Evolutionary conservation across 2,888 invertebrate genomes (phyloP), one percentile per base, ranked within the genome.

Genomic region (Rhodophaea formosa): DNA sequence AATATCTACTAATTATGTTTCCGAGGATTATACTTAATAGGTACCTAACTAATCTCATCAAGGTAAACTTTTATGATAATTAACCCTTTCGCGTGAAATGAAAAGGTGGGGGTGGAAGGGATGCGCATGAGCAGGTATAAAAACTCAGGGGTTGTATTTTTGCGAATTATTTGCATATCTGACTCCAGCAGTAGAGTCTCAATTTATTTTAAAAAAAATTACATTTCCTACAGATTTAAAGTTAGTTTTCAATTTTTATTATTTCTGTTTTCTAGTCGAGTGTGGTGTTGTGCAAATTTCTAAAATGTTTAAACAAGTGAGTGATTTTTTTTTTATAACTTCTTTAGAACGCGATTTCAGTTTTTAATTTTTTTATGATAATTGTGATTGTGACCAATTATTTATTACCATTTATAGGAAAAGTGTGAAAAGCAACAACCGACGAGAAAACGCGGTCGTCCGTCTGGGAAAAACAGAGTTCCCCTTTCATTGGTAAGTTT

Each of bases 401-500:
- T 39, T n/a, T 0, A 35, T 10, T 35, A 12, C 3, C 1, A 1
- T 39, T 8, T 39, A 12, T 39, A 39, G 39, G n/a, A n/a, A n/a
- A 39, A 39, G 39, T n/a, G 39, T 23, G 23, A 23, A 23, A 10
- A 39, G 5, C 3, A 39, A 39, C 2, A n/a, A 39, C 29, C 8
- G 47, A 49, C n/a, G 29, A 23, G 49, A 14, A 29, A n/a, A 12
- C 71, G 82, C 0, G 83, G 83, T 0, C 67, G 82, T 47, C 82
- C 83, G 0, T 55, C 68, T 0, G 82, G 83, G 7, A 75, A 68
- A 43, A 77, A 79, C 54, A 64, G 83, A 23, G 56, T 65, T 3
- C 77, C 82, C 1, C 67, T 82, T 0, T 72, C 79, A 43, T 56
- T 64, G 46, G 83, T 83, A 63, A 67, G 76, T 66, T 16, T 8